Conservation (phyloP, 2,797 vertebrate species). For the Peromyscus nudipes region DNA sequence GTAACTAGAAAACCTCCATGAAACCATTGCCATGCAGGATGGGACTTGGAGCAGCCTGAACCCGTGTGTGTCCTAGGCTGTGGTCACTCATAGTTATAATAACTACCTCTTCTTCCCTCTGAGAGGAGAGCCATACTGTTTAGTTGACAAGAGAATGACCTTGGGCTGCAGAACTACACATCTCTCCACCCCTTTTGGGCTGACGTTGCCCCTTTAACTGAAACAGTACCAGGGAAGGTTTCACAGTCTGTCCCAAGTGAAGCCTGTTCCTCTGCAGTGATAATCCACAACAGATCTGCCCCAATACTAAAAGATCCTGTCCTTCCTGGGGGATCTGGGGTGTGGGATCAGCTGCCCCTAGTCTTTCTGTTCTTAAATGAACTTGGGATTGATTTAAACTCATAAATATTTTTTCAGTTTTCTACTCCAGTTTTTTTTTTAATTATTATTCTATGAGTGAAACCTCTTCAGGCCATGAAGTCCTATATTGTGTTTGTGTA, state of each 20-base stretch:
- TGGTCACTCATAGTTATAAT: not conserved
- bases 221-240: not conserved
- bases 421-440: not conserved
- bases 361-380: not conserved
- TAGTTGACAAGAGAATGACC: not conserved
- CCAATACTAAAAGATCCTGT: not conserved
- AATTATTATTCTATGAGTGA: not conserved
- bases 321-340: not conserved
- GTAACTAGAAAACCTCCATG: not conserved
- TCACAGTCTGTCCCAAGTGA: not conserved
- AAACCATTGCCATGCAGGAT: not conserved
- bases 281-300: not conserved
- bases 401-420: not conserved
- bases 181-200: not conserved
- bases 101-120: not conserved
- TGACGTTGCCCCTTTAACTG: not conserved
- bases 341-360: not conserved
- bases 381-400: not conserved
- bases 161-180: not conserved
- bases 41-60: not conserved
- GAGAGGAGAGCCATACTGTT: not conserved
- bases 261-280: not conserved
- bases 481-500: constrained; percentile 8
- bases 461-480: not conserved
- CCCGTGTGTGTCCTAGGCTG: not conserved